Conservation (phyloP, 2,888 invertebrate species). For the Proisotoma minuta region DNA sequence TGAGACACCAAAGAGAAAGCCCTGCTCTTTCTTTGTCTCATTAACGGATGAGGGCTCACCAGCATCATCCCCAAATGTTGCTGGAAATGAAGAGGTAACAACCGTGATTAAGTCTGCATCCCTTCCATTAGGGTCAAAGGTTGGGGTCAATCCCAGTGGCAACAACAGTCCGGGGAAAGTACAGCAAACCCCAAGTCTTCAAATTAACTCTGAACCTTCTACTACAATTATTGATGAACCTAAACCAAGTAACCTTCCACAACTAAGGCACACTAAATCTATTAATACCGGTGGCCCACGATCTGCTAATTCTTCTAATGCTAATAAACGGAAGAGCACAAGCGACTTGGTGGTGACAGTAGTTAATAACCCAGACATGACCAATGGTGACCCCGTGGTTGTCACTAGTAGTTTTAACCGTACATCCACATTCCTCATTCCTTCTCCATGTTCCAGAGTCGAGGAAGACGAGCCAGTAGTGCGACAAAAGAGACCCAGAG, state of each 20-base stretch:
- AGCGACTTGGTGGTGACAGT: conserved; percentile 14
- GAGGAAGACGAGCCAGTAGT: neutral
- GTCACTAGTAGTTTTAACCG: conserved; percentile 13
- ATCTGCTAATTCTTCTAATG: neutral
- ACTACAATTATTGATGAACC: neutral
- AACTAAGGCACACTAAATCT: conserved; percentile 15
- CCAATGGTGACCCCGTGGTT: neutral
- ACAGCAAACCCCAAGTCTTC: no score
- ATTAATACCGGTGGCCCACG: conserved; percentile 9
- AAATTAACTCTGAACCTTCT: neutral
- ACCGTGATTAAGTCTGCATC: neutral
- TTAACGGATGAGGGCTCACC: conserved; percentile 9
- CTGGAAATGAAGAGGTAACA: neutral
- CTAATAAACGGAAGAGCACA: conserved; percentile 14
- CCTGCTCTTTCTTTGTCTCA: conserved; percentile 46
- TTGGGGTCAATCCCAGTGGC: neutral
- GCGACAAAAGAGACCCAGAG: conserved; percentile 15
- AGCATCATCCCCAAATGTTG: neutral
- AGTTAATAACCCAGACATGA: neutral
- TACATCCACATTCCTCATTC: conserved; percentile 24
- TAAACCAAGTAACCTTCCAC: conserved; percentile 2
- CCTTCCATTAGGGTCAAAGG: conserved; percentile 3
- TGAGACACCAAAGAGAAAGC: conserved; percentile 26
- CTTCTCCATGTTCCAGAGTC: conserved; percentile 18
- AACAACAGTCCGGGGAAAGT: conserved; percentile 1